These are phyloP conservation scores for Polymixis lichenea DNA, from an alignment of 2,888 invertebrate species.

Conservation along the genomic window DNA sequence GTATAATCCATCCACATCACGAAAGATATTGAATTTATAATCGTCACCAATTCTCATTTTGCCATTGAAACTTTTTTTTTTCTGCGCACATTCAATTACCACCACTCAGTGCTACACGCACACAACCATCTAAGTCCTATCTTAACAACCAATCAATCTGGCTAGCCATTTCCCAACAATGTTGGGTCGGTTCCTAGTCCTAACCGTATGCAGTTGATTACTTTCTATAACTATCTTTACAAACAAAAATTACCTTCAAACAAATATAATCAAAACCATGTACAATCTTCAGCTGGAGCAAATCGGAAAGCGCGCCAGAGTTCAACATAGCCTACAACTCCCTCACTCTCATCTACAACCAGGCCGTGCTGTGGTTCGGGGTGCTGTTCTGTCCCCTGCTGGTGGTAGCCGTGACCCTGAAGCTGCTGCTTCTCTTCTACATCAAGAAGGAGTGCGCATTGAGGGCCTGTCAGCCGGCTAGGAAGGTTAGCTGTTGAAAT, in stretches of 20 bases:
- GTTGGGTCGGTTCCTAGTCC: background rate
- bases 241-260: background rate
- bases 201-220: background rate
- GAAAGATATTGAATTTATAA: background rate
- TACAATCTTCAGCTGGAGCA: conserved; percentile 70
- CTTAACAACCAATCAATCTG: background rate
- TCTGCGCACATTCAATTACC: too few species aligned
- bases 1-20: background rate
- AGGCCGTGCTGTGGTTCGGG: conserved; percentile 94
- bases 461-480: conserved; percentile 92
- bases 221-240: background rate
- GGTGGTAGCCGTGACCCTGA: conserved; percentile 91
- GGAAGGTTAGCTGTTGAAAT: conserved; percentile 75
- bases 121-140: background rate
- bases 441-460: conserved; percentile 91
- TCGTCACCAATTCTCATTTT: background rate
- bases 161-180: background rate
- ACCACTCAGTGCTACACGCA: background rate
- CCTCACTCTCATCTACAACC: conserved; percentile 94
- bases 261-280: background rate
- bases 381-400: conserved; percentile 93
- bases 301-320: conserved; percentile 86
- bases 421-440: conserved; percentile 94
- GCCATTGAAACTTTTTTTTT: background rate
- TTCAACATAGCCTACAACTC: conserved; percentile 95